phyloP scores from a whole-genome alignment of 2,113 vertebrate genomes.

The Thymallus thymallus region DNA sequence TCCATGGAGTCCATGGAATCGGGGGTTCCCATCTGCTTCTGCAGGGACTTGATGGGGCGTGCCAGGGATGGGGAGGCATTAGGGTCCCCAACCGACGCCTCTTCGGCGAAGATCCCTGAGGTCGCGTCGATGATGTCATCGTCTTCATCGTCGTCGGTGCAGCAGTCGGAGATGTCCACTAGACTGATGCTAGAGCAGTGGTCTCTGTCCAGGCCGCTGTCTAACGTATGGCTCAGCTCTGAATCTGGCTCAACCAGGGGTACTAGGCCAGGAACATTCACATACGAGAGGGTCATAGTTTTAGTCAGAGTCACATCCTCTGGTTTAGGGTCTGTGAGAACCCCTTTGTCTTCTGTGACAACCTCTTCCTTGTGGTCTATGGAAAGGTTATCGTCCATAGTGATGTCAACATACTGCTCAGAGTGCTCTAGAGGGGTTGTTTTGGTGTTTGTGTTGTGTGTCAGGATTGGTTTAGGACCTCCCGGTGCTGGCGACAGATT shows the following conservation, averaged over 20 bases:
- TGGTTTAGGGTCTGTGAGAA: slow-evolving; percentile 34
- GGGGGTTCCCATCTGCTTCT: slow-evolving; percentile 85
- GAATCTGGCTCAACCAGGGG: slow-evolving; percentile 64
- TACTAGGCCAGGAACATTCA: slow-evolving; percentile 35
- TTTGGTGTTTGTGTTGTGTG: slow-evolving; percentile 31
- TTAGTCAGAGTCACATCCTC: slow-evolving; percentile 39
- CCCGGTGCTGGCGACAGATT: slow-evolving; percentile 63
- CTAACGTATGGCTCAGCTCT: slow-evolving; percentile 43
- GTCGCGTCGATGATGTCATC: slow-evolving; percentile 81
- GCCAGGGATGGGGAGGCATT: slow-evolving; percentile 41
- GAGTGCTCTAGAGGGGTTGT: slow-evolving; percentile 22
- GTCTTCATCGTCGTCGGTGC: slow-evolving; percentile 66
- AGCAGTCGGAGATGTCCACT: slow-evolving; percentile 73
- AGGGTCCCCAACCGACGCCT: slow-evolving; percentile 61
- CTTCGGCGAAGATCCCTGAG: slow-evolving; percentile 79
- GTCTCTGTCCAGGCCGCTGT: slow-evolving; percentile 67
- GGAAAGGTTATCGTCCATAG: neutral
- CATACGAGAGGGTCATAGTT: slow-evolving; percentile 27
- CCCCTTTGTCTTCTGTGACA: slow-evolving; percentile 45
- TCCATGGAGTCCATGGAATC: slow-evolving; percentile 87
- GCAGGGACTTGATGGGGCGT: slow-evolving; percentile 70
- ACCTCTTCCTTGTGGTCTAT: slow-evolving; percentile 44
- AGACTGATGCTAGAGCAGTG: slow-evolving; percentile 69
- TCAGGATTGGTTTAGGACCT: slow-evolving; percentile 56
- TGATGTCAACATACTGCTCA: slow-evolving; percentile 51